Evolutionary conservation across 2,797 vertebrate genomes (phyloP).

Genomic region (Rhabdomys pumilio): DNA sequence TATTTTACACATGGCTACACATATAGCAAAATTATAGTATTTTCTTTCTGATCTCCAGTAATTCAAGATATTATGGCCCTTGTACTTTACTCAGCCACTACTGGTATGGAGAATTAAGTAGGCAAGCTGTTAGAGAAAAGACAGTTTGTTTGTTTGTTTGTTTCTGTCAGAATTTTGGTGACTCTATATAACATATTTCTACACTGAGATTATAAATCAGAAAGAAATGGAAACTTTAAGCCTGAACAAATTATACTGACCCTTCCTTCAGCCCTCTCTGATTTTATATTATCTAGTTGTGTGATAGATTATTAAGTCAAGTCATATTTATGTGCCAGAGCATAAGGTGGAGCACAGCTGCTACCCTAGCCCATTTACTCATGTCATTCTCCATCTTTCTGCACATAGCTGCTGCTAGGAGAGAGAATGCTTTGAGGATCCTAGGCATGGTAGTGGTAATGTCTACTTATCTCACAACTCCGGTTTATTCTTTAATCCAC

Average conservation of each 20-base stretch:
- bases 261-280: constrained; percentile 41
- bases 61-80: constrained; percentile 19
- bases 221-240: constrained; percentile 41
- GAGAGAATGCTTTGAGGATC: constrained; percentile 16
- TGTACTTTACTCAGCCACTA: neutral
- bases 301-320: constrained; percentile 50
- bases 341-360: constrained; percentile 1
- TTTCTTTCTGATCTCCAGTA: constrained; percentile 41
- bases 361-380: constrained; percentile 6
- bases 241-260: constrained; percentile 22
- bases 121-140: constrained; percentile 38
- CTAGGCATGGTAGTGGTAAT: neutral
- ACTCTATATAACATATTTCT: constrained; percentile 68
- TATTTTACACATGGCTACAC: constrained; percentile 9
- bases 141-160: neutral
- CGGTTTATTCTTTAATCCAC: constrained; percentile 54
- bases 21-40: constrained; percentile 43
- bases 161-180: constrained; percentile 3
- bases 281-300: constrained; percentile 29
- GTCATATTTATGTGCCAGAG: constrained; percentile 53
- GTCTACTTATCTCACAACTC: neutral
- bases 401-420: neutral
- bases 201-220: constrained; percentile 46
- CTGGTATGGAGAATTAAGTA: constrained; percentile 5
- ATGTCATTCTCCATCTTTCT: constrained; percentile 27